Evolutionary conservation across 2,888 invertebrate genomes (phyloP).

Genomic region (Cheilosia scutellata): DNA sequence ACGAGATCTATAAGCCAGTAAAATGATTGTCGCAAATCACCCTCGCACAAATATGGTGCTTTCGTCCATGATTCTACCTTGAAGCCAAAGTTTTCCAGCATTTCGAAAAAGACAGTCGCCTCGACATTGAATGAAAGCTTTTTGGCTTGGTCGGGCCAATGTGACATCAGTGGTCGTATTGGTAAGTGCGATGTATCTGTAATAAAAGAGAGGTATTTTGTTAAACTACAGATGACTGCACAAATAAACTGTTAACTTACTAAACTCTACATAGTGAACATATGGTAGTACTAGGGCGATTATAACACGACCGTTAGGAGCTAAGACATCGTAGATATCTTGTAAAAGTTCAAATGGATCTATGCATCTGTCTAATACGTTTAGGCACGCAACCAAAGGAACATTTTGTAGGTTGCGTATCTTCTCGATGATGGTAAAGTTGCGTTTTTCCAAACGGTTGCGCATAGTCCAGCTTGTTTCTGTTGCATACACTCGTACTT

Average conservation of each 20-base stretch:
- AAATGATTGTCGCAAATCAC: slow-evolving; percentile 95
- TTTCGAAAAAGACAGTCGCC: slow-evolving; percentile 88
- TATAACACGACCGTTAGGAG: slow-evolving; percentile 90
- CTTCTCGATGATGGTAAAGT: slow-evolving; percentile 82
- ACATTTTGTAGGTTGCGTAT: slow-evolving; percentile 81
- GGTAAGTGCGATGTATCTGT: slow-evolving; percentile 87
- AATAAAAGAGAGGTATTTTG: slow-evolving; percentile 62
- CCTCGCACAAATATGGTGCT: slow-evolving; percentile 98
- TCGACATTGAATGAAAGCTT: slow-evolving; percentile 90
- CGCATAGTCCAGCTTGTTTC: slow-evolving; percentile 97
- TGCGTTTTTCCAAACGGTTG: slow-evolving; percentile 89
- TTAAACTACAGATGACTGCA: no score
- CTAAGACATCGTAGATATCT: slow-evolving; percentile 89
- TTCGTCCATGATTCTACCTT: slow-evolving; percentile 93
- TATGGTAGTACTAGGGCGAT: slow-evolving; percentile 97
- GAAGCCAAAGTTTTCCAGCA: slow-evolving; percentile 87
- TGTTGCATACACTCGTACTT: slow-evolving; percentile 92
- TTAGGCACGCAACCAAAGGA: slow-evolving; percentile 88
- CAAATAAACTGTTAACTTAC: slow-evolving; percentile 83
- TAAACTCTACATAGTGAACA: slow-evolving; percentile 96
- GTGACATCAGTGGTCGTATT: slow-evolving; percentile 81
- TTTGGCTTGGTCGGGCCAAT: slow-evolving; percentile 89
- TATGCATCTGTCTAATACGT: slow-evolving; percentile 96
- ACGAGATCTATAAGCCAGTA: slow-evolving; percentile 96
- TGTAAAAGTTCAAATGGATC: slow-evolving; percentile 91